Base-by-base conservation (phyloP, 2,888 invertebrate genomes). In the Lampropteryx suffumata region DNA sequence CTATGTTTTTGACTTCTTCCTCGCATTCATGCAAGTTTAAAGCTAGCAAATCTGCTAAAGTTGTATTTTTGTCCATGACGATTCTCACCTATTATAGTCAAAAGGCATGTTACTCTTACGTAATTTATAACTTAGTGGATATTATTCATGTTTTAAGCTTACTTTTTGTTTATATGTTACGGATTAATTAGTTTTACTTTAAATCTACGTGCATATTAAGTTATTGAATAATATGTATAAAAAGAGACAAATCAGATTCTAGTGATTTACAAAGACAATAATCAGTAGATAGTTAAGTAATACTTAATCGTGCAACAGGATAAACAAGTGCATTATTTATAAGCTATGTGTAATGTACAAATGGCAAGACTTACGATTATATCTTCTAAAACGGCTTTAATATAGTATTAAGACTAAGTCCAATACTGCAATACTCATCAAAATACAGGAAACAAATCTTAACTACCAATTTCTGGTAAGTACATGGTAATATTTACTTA, bases 1-100 rank as follows among this genome's bases (percentile, higher is more conserved):
- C 99, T 67, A 99, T 98, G 79, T 97, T 97, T 73, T 98, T 97
- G 0, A 98, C 98, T 82, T 99, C 98, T 79, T 99, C 99, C 82
- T 99, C 99, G 81, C 97, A 98, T 82, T 98, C 97, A 80, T 99
- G 99, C 7, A 99, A 92, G 83, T 98, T 98, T 37, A 99, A 85
- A 3, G 96, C 96, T 57, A 99, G 89, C 13, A 99, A 91, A 78
- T 99, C 98, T 1, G 98, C 96, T 65, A 99, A 84, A 0, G 98
- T 98, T 7, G 98, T 99, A 59, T 94, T 95, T 67, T 94, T 93
- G 73, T 98, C 97, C 97, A 98, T 98, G 28, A 97, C 96, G 73
- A 99, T 98, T 81, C 95, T 94, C 6, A 97, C 97, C 98, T 98
- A 81, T 40, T 49, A 50, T 35, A 30, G 32, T 17, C 12, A 51